These are phyloP conservation scores for Harpalus rufipes DNA, from an alignment of 2,888 invertebrate genomes.

Conservation along the genomic window DNA sequence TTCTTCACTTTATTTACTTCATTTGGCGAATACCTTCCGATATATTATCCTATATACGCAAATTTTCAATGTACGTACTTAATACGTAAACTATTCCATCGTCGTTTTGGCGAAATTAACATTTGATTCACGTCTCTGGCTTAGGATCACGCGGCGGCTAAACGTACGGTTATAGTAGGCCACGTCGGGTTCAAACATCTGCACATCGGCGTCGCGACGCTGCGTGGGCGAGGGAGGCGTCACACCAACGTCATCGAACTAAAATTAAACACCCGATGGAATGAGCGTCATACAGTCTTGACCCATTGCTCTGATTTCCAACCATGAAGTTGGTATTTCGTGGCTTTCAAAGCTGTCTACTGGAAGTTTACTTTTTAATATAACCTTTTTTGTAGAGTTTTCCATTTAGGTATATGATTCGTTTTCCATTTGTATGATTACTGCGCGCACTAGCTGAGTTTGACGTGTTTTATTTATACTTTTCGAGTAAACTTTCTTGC, in stretches of 20 bases:
- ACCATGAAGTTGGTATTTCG: neutral
- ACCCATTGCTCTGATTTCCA: slow-evolving; percentile 12
- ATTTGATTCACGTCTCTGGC: neutral
- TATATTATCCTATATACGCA: neutral
- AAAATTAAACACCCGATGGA: neutral
- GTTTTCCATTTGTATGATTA: too few species aligned
- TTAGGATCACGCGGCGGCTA: neutral
- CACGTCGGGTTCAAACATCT: slow-evolving; percentile 26
- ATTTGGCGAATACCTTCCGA: neutral
- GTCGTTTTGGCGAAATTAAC: neutral
- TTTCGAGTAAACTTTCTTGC: too few species aligned
- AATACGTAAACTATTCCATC: neutral
- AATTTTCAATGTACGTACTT: neutral
- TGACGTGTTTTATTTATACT: too few species aligned
- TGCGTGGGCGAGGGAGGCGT: slow-evolving; percentile 21
- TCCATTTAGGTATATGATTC: too few species aligned
- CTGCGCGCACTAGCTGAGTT: too few species aligned
- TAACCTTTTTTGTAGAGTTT: too few species aligned
- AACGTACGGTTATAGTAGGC: slow-evolving; percentile 10
- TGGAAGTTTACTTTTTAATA: too few species aligned
- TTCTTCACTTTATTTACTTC: neutral
- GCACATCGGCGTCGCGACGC: slow-evolving; percentile 35
- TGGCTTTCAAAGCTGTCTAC: too few species aligned
- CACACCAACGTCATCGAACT: slow-evolving; percentile 34
- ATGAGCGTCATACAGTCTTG: slow-evolving; percentile 42